A percentile compares a stretch with the other conserved stretches of the same genome.
Evolutionary conservation across 2,797 vertebrate species (phyloP).

Genomic region (Sebastolobus altivelis): DNA sequence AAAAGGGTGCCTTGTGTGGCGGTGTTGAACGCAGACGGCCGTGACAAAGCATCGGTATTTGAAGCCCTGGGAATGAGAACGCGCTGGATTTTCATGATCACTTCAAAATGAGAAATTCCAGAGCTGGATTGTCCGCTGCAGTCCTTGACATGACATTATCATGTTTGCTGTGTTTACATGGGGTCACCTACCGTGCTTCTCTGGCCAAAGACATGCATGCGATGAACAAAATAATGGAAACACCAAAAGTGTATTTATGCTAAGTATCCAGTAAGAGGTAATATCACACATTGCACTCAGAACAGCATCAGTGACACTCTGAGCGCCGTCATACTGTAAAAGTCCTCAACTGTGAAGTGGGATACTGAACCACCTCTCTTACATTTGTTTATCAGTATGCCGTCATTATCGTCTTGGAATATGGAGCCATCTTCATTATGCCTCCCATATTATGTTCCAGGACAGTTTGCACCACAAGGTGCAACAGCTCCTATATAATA

Average conservation of each 20-base stretch:
- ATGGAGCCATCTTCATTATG: not conserved
- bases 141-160: not conserved
- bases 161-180: not conserved
- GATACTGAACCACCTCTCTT: not conserved
- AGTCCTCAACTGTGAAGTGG: not conserved
- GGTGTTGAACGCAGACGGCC: too few relatives aligned
- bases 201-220: not conserved
- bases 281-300: not conserved
- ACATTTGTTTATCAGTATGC: not conserved
- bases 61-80: too few relatives aligned
- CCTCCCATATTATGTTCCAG: not conserved
- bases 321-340: not conserved
- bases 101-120: not conserved
- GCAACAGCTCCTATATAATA: not conserved
- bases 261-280: too few relatives aligned
- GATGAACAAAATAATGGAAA: not conserved
- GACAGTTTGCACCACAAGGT: not conserved
- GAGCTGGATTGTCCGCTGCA: not conserved
- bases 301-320: not conserved
- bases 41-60: too few relatives aligned
- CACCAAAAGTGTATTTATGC: not conserved
- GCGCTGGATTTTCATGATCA: too few relatives aligned
- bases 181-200: not conserved
- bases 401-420: not conserved
- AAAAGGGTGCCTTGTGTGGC: too few relatives aligned